Base-by-base conservation (phyloP, 2,888 invertebrate genomes). In the Copidosoma aretas region DNA sequence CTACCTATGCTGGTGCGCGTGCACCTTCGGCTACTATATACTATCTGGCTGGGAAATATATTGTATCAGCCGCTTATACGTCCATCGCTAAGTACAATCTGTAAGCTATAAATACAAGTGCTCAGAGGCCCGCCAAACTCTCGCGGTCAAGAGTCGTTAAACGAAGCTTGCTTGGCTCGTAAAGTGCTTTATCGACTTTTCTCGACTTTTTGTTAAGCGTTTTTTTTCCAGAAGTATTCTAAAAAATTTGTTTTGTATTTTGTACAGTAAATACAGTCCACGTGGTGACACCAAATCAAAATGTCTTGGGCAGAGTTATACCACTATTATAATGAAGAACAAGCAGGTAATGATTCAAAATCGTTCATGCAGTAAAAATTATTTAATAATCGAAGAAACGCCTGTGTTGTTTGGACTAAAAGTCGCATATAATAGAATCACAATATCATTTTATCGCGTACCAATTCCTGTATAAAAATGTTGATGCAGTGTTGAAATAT, bases 21-120 rank as follows among this genome's bases (percentile, higher is more conserved):
- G 32, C 32, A 49, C 53, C 53, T 19, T 17, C 53, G 19, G 21
- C 21, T 19, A 46, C 14, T 46, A 46, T 46, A 46, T 46, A 46
- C 46, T 46, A 17, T 17, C 46, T 46, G 46, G 32, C 32, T 32
- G 32, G 32, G 8, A 32, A 32, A 32, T 5, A 32, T 32, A 32
- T 5, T 32, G 8, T 32, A 32, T 32, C 32, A 32, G 32, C 32
- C 32, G 32, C 21, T 56, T 56, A 53, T 22, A 53, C 21, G 53
- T 14, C 41, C 58, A 19, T 19, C 52, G 19, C n/a, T 32, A 64
- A 68, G 59, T 51, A 63, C 56, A 60, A 68, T 60, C 68, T 68
- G 59, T 68, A 71, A 59, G 52, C 68, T 68, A 68, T 71, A 71
- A 71, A 71, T 71, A 65, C 68, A 63, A 63, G 71, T 59, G 64